phyloP scores from a whole-genome alignment of 37 sponge, comb jelly and placozoan genomes.

The Halichondria panicea region DNA sequence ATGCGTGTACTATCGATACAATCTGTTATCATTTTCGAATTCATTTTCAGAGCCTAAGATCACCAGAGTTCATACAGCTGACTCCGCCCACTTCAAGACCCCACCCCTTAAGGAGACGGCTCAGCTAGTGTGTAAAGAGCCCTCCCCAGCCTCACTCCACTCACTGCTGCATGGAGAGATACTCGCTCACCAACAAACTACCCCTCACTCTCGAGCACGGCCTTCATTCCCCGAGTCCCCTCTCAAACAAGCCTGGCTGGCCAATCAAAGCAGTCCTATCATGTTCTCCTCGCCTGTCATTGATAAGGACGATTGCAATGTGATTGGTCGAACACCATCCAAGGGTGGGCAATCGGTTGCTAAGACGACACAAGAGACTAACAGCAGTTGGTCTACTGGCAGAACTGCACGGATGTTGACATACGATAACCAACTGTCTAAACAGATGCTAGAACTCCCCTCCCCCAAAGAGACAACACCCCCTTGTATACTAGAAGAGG shows the following conservation, averaged over 20 bases:
- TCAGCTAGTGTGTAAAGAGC: conserved; percentile 9
- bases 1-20: neutral
- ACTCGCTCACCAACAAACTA: neutral
- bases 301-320: no score
- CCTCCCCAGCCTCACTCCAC: conserved; percentile 42
- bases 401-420: conserved; percentile 18
- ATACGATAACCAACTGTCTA: conserved; percentile 19
- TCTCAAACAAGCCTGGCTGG: no score
- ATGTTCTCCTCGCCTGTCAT: neutral
- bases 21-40: neutral
- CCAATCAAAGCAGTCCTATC: no score
- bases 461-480: no score
- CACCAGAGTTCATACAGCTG: neutral
- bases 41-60: neutral
- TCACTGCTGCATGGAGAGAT: conserved; percentile 43
- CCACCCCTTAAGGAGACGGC: conserved; percentile 5
- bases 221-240: no score
- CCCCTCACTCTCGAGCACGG: neutral
- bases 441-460: no score
- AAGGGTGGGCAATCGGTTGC: neutral
- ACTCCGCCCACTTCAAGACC: conserved; percentile 10
- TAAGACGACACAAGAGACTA: no score
- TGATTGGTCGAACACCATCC: neutral
- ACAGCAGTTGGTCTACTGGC: neutral
- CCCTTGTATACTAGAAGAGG: no score